Evolutionary conservation across 2,113 vertebrate species (phyloP), one percentile per base, ranked within the genome.

Genomic region (Oncorhynchus kisutch): DNA sequence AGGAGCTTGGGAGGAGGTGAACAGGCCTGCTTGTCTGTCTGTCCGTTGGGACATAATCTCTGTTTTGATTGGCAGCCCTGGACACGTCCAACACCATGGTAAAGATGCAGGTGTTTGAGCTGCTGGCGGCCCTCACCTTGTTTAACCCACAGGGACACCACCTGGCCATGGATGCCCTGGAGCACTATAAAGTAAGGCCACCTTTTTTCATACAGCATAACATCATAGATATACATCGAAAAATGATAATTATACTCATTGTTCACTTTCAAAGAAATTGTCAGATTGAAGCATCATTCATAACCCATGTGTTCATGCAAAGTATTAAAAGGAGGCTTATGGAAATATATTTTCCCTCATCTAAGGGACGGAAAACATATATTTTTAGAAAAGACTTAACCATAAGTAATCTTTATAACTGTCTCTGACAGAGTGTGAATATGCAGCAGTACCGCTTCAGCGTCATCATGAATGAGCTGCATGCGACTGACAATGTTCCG

Each of bases 101-200:
- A 72, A 98, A 98, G 92, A 97, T 95, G 88, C 96, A 98, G 87
- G 96, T 97, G 77, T 97, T 97, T 80, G 96, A 98, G 80, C 93
- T 98, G 70, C 87, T 98, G 85, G 95, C 96, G 0, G 96, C 96
- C 5, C 91, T 98, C 29, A 92, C 94, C 77, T 91, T 98, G 81
- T 97, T 96, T 51, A 95, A 95, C 0, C 80, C 88, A 0, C 92
- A 91, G 71, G 96, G 97, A 5, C 93, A 96, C 0, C 54, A 79
- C 24, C 91, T 96, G 81, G 92, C 94, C 5, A 78, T 98, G 88
- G 96, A 97, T 13, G 95, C 96, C 9, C 89, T 98, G 70, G 94
- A 97, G 70, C 94, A 96, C 74, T 98, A 97, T 88, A 98, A 96
- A 95, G 97, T 92, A 92, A 49, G 45, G 3, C 68, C n/a, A 25